phyloP scores from a whole-genome alignment of 2,888 invertebrate genomes.

The Iselma pallidipennis region DNA sequence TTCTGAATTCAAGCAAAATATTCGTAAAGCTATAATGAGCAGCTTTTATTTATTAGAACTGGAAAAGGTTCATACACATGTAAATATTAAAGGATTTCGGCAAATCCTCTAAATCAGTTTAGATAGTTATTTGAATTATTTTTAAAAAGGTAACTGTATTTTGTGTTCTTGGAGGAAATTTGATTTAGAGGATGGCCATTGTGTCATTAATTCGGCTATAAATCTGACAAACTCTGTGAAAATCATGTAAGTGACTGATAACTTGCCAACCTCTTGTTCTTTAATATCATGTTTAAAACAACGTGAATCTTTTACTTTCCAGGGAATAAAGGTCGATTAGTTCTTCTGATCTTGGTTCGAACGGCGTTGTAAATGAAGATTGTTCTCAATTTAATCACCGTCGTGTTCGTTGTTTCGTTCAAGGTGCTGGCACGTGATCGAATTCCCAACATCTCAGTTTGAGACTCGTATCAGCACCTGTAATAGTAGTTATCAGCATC shows the following conservation, averaged over 20 bases:
- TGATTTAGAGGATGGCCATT: neutral
- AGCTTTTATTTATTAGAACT: no score
- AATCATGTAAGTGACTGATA: neutral
- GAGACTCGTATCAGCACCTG: constrained; percentile 43
- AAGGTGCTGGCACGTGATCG: constrained; percentile 47
- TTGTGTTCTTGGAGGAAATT: neutral
- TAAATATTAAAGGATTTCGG: no score
- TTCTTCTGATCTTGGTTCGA: neutral
- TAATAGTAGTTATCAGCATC: constrained; percentile 34
- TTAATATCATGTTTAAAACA: neutral
- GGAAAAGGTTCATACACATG: no score
- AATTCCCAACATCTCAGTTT: constrained; percentile 46
- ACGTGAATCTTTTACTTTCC: neutral
- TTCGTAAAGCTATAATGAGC: no score
- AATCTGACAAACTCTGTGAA: neutral
- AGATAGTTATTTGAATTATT: no score
- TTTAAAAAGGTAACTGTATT: no score
- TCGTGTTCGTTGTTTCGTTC: constrained; percentile 37
- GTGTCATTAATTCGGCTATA: neutral
- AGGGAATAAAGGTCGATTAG: neutral
- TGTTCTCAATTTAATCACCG: constrained; percentile 37
- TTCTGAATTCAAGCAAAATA: no score
- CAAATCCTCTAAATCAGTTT: no score
- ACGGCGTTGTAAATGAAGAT: constrained; percentile 25
- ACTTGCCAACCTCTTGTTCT: neutral